A percentile compares a stretch with the other conserved stretches of the same genome.
phyloP scores from a whole-genome alignment of 2,113 vertebrate genomes.

The Mus pahari region DNA sequence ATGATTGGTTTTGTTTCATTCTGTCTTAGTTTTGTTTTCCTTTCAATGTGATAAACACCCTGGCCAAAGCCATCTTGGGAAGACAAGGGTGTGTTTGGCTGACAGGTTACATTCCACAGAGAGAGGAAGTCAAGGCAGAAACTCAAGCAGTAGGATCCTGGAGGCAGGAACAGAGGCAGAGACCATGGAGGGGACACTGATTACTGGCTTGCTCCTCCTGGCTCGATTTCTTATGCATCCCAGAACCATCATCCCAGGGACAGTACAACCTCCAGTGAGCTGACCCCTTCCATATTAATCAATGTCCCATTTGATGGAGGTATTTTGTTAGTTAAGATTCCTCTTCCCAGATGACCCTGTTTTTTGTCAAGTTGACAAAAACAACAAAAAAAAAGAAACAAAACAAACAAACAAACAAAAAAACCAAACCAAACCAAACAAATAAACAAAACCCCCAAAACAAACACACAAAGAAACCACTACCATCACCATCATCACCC shows the following conservation, averaged over 20 bases:
- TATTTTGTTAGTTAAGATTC: not conserved
- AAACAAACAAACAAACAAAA: too few species aligned
- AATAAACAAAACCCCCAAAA: too few species aligned
- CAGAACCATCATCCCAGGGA: not conserved
- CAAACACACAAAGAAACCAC: not conserved
- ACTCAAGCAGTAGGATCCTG: not conserved
- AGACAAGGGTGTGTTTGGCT: not conserved
- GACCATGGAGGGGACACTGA: not conserved
- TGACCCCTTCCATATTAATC: not conserved
- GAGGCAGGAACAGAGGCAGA: not conserved
- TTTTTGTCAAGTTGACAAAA: not conserved
- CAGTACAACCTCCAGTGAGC: not conserved
- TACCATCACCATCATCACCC: not conserved
- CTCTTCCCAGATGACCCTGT: not conserved
- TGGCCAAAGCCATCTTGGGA: too few species aligned
- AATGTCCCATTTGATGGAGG: not conserved
- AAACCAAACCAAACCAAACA: too few species aligned
- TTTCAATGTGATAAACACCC: not conserved
- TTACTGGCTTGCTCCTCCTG: not conserved
- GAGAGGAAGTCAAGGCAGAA: not conserved
- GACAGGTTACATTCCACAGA: not conserved
- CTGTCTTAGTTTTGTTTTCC: not conserved
- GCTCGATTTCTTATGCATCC: not conserved
- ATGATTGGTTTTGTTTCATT: slow-evolving; percentile 36
- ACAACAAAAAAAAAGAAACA: too few species aligned